These are phyloP conservation scores for Belgica antarctica DNA, from an alignment of 2,888 invertebrate genomes.

Conservation along the genomic window DNA sequence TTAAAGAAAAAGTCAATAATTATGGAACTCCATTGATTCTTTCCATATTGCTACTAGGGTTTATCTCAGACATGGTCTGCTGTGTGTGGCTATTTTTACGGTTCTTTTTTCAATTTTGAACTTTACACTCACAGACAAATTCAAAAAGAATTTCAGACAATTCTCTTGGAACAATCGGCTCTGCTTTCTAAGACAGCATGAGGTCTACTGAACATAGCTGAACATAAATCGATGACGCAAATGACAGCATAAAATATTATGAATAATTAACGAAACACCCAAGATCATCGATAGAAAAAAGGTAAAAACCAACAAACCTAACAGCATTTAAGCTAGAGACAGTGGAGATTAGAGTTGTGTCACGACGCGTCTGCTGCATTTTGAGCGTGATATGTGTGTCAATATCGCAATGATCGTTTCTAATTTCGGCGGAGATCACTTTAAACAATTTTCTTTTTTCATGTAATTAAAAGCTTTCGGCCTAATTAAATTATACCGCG, in stretches of 20 bases:
- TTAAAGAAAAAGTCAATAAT: too few species aligned
- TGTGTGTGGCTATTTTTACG: too few species aligned
- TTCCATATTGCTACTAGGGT: too few species aligned
- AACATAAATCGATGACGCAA: background rate
- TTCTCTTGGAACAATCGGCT: too few species aligned
- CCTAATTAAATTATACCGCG: background rate
- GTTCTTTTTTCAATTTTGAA: too few species aligned
- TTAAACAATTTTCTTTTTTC: background rate
- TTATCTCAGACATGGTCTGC: too few species aligned
- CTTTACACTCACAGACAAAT: background rate
- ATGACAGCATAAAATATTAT: background rate
- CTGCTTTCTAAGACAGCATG: too few species aligned
- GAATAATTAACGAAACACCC: background rate
- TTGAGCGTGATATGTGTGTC: conserved; percentile 17
- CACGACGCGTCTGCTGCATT: conserved; percentile 4
- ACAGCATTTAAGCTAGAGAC: conserved; percentile 20
- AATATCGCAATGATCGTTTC: conserved; percentile 27
- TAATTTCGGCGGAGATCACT: background rate
- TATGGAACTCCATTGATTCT: too few species aligned
- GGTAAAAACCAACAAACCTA: conserved; percentile 24
- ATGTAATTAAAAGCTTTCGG: background rate
- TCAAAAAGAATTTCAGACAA: too few species aligned
- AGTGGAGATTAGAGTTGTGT: conserved; percentile 23
- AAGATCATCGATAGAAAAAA: conserved; percentile 3
- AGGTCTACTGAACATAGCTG: too few species aligned